Conservation (phyloP, 2,888 invertebrate genomes). For the Apamea sordens region DNA sequence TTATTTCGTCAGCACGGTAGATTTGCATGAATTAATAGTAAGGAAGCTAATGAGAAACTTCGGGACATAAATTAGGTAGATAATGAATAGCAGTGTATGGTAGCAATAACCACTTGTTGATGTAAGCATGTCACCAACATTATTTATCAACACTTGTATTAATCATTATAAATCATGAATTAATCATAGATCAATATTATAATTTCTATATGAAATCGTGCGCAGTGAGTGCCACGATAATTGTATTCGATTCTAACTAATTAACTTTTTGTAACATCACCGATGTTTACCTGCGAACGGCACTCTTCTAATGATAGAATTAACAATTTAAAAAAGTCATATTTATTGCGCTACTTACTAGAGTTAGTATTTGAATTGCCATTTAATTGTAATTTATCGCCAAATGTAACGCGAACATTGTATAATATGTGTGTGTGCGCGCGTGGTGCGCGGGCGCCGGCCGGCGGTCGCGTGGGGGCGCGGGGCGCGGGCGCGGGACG, state of each 20-base stretch:
- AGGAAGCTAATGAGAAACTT: background rate
- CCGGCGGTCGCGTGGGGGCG: slow-evolving; percentile 55
- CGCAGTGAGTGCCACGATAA: slow-evolving; percentile 32
- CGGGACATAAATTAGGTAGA: background rate
- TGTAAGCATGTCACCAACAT: slow-evolving; percentile 21
- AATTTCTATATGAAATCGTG: slow-evolving; percentile 39
- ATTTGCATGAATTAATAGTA: slow-evolving; percentile 24
- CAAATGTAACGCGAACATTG: slow-evolving; percentile 63
- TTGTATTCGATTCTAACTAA: slow-evolving; percentile 52
- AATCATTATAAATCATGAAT: slow-evolving; percentile 25
- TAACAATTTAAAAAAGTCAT: slow-evolving; percentile 53
- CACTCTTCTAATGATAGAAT: slow-evolving; percentile 49
- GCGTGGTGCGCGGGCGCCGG: slow-evolving; percentile 64
- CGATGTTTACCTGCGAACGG: slow-evolving; percentile 37
- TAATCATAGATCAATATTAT: slow-evolving; percentile 39
- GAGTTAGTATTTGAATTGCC: slow-evolving; percentile 59
- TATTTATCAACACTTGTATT: background rate
- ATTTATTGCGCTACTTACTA: slow-evolving; percentile 58
- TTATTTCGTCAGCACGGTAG: background rate
- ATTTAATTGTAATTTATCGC: slow-evolving; percentile 68
- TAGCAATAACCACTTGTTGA: slow-evolving; percentile 21
- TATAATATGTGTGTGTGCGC: slow-evolving; percentile 49
- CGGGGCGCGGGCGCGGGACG: slow-evolving; percentile 61
- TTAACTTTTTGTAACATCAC: slow-evolving; percentile 41
- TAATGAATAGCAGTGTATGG: slow-evolving; percentile 2